Evolutionary conservation across 1,140 invertebrate genomes (phyloP).

Genomic region (Bombus superbus): DNA sequence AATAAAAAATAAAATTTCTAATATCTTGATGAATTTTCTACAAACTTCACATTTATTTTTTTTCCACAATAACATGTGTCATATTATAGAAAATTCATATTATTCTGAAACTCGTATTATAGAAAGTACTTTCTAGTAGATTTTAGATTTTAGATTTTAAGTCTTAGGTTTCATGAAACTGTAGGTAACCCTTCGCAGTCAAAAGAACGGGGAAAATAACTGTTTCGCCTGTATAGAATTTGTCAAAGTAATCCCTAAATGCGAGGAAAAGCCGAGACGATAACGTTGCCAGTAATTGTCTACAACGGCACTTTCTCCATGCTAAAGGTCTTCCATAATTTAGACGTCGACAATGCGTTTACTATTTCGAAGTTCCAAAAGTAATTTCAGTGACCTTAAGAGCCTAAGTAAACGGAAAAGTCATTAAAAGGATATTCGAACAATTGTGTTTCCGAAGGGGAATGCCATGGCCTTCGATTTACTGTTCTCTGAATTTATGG

Average conservation of each 20-base stretch:
- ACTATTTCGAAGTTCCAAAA: neutral
- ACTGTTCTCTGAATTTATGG: neutral
- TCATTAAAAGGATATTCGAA: constrained; percentile 12
- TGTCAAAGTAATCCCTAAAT: neutral
- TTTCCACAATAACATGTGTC: no score
- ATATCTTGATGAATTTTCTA: no score
- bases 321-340: neutral
- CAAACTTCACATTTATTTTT: no score
- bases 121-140: no score
- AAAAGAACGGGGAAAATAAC: constrained; percentile 4
- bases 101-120: no score
- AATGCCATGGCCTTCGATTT: neutral
- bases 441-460: neutral
- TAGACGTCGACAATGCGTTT: neutral
- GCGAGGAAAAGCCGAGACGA: neutral
- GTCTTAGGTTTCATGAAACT: no score
- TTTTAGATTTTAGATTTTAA: no score
- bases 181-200: no score
- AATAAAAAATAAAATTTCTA: no score
- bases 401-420: no score
- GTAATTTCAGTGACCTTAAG: neutral
- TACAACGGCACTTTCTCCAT: neutral
- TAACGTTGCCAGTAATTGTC: neutral
- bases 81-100: no score
- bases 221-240: neutral